Evolutionary conservation across 2,888 invertebrate species (phyloP).

Genomic region (Balanococcus diminutus): DNA sequence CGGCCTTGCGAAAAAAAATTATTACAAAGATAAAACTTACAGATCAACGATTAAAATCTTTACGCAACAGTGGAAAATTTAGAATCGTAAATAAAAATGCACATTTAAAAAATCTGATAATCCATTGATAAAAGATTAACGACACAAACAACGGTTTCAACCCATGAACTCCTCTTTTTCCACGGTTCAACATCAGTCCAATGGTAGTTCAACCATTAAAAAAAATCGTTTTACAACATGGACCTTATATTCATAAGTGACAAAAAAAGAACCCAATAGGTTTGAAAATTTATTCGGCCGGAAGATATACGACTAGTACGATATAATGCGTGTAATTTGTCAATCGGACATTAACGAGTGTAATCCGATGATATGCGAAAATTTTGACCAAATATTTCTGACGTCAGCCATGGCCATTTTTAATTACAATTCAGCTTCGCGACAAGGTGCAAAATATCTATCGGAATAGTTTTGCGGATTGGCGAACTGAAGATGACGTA

Average conservation of each 20-base stretch:
- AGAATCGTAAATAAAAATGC: not conserved
- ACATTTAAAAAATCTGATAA: not conserved
- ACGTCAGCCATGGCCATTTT: conserved; percentile 2
- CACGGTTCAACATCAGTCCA: too few species aligned
- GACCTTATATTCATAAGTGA: not conserved
- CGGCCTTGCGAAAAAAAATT: too few species aligned
- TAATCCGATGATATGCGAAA: conserved; percentile 14
- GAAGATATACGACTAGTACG: not conserved
- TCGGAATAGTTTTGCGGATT: not conserved
- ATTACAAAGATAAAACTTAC: too few species aligned
- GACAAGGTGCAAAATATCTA: not conserved
- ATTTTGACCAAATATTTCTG: not conserved
- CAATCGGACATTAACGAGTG: conserved; percentile 10
- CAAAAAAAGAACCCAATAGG: not conserved
- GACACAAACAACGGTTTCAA: too few species aligned
- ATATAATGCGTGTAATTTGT: not conserved
- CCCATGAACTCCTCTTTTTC: too few species aligned
- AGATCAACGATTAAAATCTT: not conserved
- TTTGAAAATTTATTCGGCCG: not conserved
- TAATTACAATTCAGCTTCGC: not conserved
- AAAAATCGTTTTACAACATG: not conserved
- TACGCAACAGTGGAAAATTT: not conserved
- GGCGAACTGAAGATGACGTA: conserved; percentile 28
- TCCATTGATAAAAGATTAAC: not conserved
- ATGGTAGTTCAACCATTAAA: too few species aligned